Evolutionary conservation across 37 sponge, comb jelly and placozoan genomes (phyloP).

Genomic region (Aphrocallistes beatrix): DNA sequence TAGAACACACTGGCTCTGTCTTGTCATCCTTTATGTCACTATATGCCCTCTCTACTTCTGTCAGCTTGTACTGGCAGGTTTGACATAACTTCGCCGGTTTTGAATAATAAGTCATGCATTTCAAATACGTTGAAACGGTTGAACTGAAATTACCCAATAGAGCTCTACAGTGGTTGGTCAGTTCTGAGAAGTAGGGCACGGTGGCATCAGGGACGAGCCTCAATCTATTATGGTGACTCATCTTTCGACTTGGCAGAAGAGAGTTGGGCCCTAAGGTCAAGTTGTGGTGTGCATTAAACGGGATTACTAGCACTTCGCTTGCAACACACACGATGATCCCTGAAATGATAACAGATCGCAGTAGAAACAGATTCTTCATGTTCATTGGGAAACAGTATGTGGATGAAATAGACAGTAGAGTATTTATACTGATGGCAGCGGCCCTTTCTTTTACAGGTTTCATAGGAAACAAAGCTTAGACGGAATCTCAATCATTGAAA

Average conservation of each 20-base stretch:
- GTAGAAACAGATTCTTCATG: no score
- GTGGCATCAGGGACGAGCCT: background rate
- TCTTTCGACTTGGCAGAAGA: background rate
- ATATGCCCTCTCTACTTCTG: background rate
- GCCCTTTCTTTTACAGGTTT: background rate
- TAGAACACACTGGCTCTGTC: background rate
- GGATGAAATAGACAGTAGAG: no score
- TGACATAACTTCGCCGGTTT: slow-evolving; percentile 4
- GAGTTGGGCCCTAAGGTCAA: background rate
- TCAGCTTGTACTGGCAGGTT: slow-evolving; percentile 1
- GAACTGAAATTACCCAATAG: background rate
- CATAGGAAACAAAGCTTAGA: background rate
- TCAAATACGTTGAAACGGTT: background rate
- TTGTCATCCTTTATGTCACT: background rate
- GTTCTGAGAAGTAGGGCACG: background rate
- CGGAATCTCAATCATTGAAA: background rate
- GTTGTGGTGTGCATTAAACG: background rate
- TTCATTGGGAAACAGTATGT: no score
- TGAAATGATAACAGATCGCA: background rate
- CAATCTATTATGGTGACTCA: background rate
- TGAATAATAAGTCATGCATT: slow-evolving; percentile 7
- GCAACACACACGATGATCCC: background rate
- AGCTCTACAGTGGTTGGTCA: background rate
- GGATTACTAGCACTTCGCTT: background rate
- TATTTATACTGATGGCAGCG: no score